These are phyloP conservation scores for Microchirus variegatus DNA, from an alignment of 2,797 vertebrate species.

Conservation along the genomic window DNA sequence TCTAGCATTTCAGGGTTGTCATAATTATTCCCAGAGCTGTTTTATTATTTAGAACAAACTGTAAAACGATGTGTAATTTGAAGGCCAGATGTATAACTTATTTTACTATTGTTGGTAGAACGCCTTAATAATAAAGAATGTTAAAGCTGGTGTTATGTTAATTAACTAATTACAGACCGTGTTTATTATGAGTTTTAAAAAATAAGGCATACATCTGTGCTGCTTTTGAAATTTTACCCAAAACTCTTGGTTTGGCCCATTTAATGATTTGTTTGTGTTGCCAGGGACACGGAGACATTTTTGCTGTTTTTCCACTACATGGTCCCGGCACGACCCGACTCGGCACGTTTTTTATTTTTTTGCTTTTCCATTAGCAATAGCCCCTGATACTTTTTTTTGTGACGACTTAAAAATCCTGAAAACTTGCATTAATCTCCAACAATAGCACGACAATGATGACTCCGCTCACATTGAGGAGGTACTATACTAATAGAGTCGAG, in stretches of 20 bases:
- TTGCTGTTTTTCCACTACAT: not conserved
- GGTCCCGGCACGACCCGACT: too few relatives aligned
- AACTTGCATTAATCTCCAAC: too few relatives aligned
- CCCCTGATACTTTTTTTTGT: too few relatives aligned
- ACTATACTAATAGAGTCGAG: too few relatives aligned
- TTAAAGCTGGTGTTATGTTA: constrained; percentile 55
- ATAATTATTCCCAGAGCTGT: constrained; percentile 60
- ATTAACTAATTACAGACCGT: not conserved
- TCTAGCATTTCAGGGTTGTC: constrained; percentile 68
- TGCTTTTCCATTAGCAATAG: too few relatives aligned
- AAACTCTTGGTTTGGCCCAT: not conserved
- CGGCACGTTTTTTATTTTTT: too few relatives aligned
- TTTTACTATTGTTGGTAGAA: constrained; percentile 86
- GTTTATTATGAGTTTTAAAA: constrained; percentile 7
- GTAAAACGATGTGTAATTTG: constrained; percentile 68
- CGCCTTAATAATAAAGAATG: constrained; percentile 87
- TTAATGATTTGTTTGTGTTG: not conserved
- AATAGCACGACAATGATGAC: too few relatives aligned
- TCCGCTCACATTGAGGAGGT: too few relatives aligned
- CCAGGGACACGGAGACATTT: not conserved
- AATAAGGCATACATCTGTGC: constrained; percentile 55
- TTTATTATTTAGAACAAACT: constrained; percentile 60
- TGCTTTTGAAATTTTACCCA: constrained; percentile 1
- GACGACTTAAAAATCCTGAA: too few relatives aligned
- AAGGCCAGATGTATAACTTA: constrained; percentile 82